Percentiles rank a stretch among this genome's conserved stretches.
phyloP scores from a whole-genome alignment of 2,113 vertebrate species.

The Brachypodius melanocephalos region DNA sequence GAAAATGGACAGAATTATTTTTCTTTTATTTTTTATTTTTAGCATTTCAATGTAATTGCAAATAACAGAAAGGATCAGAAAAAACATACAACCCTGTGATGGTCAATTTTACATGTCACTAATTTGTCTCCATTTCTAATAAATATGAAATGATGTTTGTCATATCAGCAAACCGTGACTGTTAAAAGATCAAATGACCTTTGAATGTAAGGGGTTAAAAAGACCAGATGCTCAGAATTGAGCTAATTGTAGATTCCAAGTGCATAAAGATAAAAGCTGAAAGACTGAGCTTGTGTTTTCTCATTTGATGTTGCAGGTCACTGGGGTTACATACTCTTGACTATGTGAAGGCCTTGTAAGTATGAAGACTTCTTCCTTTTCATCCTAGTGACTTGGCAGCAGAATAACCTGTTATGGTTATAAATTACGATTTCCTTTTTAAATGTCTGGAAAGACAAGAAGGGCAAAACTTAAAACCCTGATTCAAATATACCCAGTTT shows the following conservation, averaged over 20 bases:
- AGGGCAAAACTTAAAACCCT: conserved; percentile 16
- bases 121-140: background rate
- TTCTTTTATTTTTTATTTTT: background rate
- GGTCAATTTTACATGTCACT: background rate
- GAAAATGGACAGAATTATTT: background rate
- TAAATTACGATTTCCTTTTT: conserved; percentile 56
- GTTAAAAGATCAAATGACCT: background rate
- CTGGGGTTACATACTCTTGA: background rate
- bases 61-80: background rate
- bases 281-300: conserved; percentile 13
- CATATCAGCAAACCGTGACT: background rate
- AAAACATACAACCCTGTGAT: background rate
- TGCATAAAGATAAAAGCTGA: background rate
- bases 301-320: conserved; percentile 21
- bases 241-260: conserved; percentile 42
- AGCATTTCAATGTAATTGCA: background rate
- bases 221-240: conserved; percentile 38
- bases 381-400: background rate
- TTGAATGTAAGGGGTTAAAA: conserved; percentile 31
- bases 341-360: background rate
- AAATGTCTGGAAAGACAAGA: conserved; percentile 25
- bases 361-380: conserved; percentile 8
- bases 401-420: background rate
- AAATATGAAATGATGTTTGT: conserved; percentile 3
- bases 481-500: conserved; percentile 36